A percentile compares a stretch with the other conserved stretches of the same genome.
phyloP scores from a whole-genome alignment of 2,797 vertebrate genomes.

The Argya squamiceps region DNA sequence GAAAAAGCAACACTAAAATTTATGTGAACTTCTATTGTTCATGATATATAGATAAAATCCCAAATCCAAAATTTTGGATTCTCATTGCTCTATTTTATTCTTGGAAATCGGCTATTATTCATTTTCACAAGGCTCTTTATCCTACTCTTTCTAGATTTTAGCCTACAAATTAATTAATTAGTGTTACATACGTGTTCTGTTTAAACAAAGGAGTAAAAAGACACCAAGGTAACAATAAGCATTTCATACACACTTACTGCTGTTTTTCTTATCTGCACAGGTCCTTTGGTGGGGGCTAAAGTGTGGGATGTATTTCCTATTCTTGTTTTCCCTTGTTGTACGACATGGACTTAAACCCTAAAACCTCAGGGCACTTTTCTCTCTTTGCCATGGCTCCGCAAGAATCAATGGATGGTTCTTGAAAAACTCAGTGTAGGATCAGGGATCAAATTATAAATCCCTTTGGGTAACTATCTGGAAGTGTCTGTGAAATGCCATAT shows the following conservation, averaged over 20 bases:
- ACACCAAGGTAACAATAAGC: background rate
- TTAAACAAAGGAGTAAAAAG: background rate
- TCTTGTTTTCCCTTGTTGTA: background rate
- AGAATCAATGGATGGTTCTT: background rate
- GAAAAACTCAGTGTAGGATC: background rate
- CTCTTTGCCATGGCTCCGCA: background rate
- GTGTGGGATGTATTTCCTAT: background rate
- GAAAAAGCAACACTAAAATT: background rate
- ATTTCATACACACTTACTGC: background rate
- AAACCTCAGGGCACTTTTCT: background rate
- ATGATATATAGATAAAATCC: background rate
- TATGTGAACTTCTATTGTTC: background rate
- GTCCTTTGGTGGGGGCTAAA: background rate
- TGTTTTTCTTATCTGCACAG: background rate
- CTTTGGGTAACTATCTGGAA: background rate
- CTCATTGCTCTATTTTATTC: background rate
- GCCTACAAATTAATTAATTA: background rate
- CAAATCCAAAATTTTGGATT: background rate
- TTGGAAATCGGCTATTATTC: background rate
- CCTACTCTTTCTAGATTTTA: background rate
- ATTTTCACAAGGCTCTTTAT: background rate
- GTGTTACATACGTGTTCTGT: rapidly evolving
- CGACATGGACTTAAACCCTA: background rate
- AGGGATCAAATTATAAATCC: background rate
- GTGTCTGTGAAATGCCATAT: background rate